Percentiles rank a stretch among this genome's conserved stretches.
phyloP scores from a whole-genome alignment of 2,113 vertebrate genomes.

The Notarius quadriscutis region DNA sequence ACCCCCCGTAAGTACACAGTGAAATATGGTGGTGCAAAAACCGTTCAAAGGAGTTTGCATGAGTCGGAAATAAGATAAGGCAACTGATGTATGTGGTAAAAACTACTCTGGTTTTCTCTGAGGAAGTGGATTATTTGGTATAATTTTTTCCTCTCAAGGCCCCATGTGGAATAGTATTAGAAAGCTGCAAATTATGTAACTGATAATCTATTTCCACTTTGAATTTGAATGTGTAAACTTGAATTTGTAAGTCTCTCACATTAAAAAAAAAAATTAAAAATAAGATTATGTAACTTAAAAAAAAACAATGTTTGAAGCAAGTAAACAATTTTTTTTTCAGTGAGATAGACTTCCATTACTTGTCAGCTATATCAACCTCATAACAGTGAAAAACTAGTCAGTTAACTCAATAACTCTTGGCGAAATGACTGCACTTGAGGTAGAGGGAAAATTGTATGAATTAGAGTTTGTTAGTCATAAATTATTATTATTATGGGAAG shows the following conservation, averaged over 20 bases:
- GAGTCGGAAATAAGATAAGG: slow-evolving; percentile 38
- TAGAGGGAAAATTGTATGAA: background rate
- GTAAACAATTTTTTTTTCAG: too few relatives aligned
- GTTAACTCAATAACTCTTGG: background rate
- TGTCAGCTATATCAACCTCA: background rate
- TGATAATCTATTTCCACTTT: background rate
- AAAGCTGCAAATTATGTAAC: background rate
- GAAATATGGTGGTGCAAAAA: slow-evolving; percentile 60
- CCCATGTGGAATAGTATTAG: background rate
- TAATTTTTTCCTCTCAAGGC: background rate
- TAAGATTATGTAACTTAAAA: background rate
- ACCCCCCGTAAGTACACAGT: slow-evolving; percentile 48
- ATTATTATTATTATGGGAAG: too few relatives aligned
- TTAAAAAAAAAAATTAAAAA: background rate
- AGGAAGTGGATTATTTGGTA: slow-evolving; percentile 32
- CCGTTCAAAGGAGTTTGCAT: slow-evolving; percentile 42
- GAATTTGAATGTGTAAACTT: background rate
- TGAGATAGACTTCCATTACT: too few relatives aligned
- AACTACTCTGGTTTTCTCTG: slow-evolving; percentile 45
- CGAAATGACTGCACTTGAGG: background rate
- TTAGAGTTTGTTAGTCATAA: background rate
- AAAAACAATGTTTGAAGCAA: background rate
- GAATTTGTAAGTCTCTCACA: background rate
- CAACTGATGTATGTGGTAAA: slow-evolving; percentile 42
- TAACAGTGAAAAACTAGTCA: background rate